Conservation (phyloP, 2,797 vertebrate genomes). For the Eutrigla gurnardus region DNA sequence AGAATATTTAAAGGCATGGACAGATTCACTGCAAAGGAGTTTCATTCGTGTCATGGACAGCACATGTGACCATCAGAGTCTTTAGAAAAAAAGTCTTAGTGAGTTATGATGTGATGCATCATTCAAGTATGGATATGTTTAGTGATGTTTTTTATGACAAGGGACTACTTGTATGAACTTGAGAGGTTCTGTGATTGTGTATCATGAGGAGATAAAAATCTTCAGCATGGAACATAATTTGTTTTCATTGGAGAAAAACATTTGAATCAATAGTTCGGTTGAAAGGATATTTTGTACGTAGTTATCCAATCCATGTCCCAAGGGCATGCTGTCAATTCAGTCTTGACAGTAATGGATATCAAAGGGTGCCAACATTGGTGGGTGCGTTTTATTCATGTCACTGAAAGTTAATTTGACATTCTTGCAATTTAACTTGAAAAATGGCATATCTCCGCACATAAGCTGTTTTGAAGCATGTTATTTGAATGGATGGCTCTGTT, state of each 20-base stretch:
- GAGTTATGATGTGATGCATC: neutral
- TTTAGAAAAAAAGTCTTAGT: neutral
- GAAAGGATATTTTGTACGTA: constrained; percentile 40
- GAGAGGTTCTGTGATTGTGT: neutral
- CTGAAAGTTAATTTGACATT: constrained; percentile 46
- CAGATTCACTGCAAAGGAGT: neutral
- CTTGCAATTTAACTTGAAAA: constrained; percentile 27
- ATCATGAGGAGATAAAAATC: constrained; percentile 5
- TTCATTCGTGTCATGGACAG: neutral
- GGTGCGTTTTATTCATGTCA: constrained; percentile 39
- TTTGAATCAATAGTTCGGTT: constrained; percentile 38
- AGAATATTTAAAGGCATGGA: neutral
- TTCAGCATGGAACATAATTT: neutral
- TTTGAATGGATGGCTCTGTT: constrained; percentile 61
- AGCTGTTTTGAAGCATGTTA: constrained; percentile 54
- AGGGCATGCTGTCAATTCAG: constrained; percentile 56
- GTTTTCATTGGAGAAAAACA: constrained; percentile 39
- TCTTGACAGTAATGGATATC: constrained; percentile 56
- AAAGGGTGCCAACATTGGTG: constrained; percentile 28
- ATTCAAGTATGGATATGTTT: neutral
- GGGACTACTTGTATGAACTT: constrained; percentile 1
- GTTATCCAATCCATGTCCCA: constrained; percentile 40
- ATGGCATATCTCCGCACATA: constrained; percentile 18
- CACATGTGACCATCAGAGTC: neutral
- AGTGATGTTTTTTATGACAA: neutral